Evolutionary conservation across 2,888 invertebrate species (phyloP).

Genomic region (Acrobasis consociella): DNA sequence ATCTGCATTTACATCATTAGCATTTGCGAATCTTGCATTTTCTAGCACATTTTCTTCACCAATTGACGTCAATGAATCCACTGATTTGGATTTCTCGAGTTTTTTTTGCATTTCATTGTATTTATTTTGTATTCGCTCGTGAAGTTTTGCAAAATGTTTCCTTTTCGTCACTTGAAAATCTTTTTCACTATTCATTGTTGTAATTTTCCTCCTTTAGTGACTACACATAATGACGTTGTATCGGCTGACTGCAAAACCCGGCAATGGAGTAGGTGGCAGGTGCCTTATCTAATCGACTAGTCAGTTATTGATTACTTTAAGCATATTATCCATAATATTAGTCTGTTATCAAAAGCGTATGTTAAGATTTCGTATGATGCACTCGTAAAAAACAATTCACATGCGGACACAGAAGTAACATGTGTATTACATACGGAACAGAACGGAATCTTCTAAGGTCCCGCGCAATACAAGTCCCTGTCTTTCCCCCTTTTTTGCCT

Average conservation of each 20-base stretch:
- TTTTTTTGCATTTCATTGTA: conserved; percentile 68
- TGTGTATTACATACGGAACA: no score
- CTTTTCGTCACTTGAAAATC: conserved; percentile 30
- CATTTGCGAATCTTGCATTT: conserved; percentile 40
- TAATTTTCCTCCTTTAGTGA: conserved; percentile 14
- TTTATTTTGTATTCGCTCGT: conserved; percentile 65
- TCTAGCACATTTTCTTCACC: conserved; percentile 51
- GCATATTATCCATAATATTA: conserved; percentile 25
- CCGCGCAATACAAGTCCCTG: no score
- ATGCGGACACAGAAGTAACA: no score
- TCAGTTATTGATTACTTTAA: conserved; percentile 64
- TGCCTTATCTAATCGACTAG: conserved; percentile 55
- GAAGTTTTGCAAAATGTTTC: conserved; percentile 59
- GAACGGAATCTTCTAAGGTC: no score
- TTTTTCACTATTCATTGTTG: conserved; percentile 22
- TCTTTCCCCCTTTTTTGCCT: no score
- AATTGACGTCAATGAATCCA: conserved; percentile 53
- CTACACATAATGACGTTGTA: conserved; percentile 22
- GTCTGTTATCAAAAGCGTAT: background rate
- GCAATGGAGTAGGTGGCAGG: conserved; percentile 14
- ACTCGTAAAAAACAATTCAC: no score
- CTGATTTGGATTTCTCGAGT: conserved; percentile 68
- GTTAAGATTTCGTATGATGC: background rate
- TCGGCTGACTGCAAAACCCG: background rate
- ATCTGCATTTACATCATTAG: conserved; percentile 44